Base-by-base conservation (phyloP, 1,140 invertebrate genomes). In the Triops cancriformis region DNA sequence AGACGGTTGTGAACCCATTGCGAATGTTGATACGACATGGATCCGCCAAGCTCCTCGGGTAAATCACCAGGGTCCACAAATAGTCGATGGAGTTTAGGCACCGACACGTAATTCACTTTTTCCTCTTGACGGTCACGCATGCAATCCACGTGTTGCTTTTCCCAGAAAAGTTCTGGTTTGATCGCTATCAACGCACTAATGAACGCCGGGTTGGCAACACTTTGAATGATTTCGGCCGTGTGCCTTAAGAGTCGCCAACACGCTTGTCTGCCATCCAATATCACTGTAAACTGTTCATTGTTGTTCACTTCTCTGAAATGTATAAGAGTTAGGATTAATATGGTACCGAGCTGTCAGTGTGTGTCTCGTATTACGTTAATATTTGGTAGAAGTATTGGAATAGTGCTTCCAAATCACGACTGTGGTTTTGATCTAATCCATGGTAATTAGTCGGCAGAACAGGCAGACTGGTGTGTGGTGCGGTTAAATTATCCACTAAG, bases 1-100 rank as follows among this genome's bases (percentile, higher is more conserved):
- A 92, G 87, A 86, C 93, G 87, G 82, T 91, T 92, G 80, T 94
- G 89, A 80, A 95, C 90, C 94, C 94, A 96, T 81, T 91, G 88
- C 76, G 89, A 86, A 82, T 94, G 91, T 85, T 94, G 90, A 85
- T 93, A 94, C 64, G 88, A 85, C 82, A 93, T 88, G 64, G 88
- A 87, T 45, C 94, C 94, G 23, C 92, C 92, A 31, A 95, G 85
- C 81, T 95, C 93, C 80, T 88, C 87, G n/a, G 93, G 93, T 82
- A 96, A 84, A 84, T 93, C 90, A 73, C 88, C 86, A 74, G 85
- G 83, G 80, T 93, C 92, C 72, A 95, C 87, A 64, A 64, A 64
- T 81, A 90, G 90, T 81, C 91, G 89, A 77, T 87, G 87, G 76
- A 96, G 85, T 80, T 92, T 88, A 45, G 86, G 86, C 80, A 88